These are phyloP conservation scores for Aythya baeri DNA, from an alignment of 2,113 vertebrate species.

Conservation along the genomic window DNA sequence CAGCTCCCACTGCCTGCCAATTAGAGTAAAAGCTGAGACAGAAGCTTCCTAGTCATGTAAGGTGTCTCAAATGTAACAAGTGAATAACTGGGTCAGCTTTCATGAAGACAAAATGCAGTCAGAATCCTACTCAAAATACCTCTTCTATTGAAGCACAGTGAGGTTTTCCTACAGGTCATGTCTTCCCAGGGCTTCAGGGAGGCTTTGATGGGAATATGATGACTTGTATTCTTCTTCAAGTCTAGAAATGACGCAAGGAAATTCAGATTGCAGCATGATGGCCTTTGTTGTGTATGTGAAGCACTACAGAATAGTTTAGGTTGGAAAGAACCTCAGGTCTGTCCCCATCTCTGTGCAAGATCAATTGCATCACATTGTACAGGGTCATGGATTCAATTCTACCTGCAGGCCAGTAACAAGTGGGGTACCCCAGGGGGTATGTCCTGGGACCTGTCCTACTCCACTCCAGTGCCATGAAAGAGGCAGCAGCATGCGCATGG, in stretches of 20 bases:
- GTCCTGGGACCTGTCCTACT: not conserved
- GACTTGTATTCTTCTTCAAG: not conserved
- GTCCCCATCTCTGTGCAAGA: not conserved
- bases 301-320: not conserved
- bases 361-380: not conserved
- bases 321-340: not conserved
- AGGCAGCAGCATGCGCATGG: not conserved
- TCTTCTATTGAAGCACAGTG: accelerated
- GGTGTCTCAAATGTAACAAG: not conserved
- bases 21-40: not conserved
- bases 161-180: not conserved
- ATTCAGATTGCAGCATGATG: not conserved
- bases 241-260: not conserved
- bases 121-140: not conserved
- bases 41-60: not conserved
- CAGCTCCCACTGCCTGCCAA: accelerated
- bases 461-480: not conserved
- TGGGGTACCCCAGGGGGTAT: not conserved
- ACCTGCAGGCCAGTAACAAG: not conserved
- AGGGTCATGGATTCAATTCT: not conserved
- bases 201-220: not conserved
- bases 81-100: not conserved
- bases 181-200: not conserved
- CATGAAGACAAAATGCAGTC: not conserved
- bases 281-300: not conserved